Conservation (phyloP, 2,113 vertebrate genomes). For the Solea solea region DNA sequence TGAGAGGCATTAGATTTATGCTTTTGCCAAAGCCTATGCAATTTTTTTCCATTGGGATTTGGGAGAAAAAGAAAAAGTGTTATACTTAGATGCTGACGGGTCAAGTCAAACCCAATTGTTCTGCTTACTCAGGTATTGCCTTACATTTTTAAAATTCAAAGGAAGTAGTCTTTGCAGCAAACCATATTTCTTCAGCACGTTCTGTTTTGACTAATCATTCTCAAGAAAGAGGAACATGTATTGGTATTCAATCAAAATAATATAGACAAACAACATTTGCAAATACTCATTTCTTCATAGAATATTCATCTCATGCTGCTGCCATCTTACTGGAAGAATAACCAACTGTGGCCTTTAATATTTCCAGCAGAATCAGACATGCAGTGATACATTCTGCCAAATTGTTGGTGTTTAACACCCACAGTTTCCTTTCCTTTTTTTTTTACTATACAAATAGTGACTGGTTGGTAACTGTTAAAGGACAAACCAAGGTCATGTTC, state of each 20-base stretch:
- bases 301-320: conserved; percentile 7
- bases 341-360: background rate
- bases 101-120: conserved; percentile 1
- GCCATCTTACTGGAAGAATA: background rate
- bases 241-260: too few relatives aligned
- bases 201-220: too few relatives aligned
- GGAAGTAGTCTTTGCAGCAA: background rate
- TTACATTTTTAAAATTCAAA: background rate
- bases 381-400: conserved; percentile 9
- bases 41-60: conserved; percentile 1
- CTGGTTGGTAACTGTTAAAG: conserved; percentile 1
- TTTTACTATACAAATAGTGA: background rate
- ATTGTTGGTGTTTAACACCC: background rate
- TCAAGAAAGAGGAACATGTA: too few relatives aligned
- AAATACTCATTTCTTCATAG: conserved; percentile 7
- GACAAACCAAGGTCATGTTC: conserved; percentile 33
- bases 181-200: background rate
- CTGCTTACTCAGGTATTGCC: background rate
- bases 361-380: conserved; percentile 6
- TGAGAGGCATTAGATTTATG: conserved; percentile 24
- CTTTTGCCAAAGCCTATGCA: conserved; percentile 9
- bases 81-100: conserved; percentile 11
- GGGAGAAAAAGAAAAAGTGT: background rate
- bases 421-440: background rate
- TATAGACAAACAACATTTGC: background rate